Base-by-base conservation (phyloP, 2,888 invertebrate genomes). In the Lasioglossum vierecki region DNA sequence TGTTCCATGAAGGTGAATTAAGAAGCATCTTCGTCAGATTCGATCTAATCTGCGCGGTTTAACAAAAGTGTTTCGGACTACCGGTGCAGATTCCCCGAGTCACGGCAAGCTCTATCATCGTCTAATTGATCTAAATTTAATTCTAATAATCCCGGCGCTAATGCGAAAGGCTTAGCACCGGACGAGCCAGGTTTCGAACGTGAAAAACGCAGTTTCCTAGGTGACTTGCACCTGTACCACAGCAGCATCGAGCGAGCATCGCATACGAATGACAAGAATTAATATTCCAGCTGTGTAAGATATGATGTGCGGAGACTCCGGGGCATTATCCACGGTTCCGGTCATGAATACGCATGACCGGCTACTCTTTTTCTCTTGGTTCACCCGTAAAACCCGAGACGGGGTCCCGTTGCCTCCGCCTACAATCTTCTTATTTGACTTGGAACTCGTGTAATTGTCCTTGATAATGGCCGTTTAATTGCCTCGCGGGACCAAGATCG, bases 241-340 rank as follows among this genome's bases (percentile, higher is more conserved):
- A 75, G 76, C 82, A 77, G 80, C 87, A 85, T 79, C 83, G 87
- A 86, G 73, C 84, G 63, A 79, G 78, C 82, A 87, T 85, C 79
- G 92, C 91, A 93, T 92, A 91, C 91, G 89, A 92, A 93, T 91
- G 89, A 91, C 90, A 91, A 78, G 86, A 92, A 92, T 93, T 93
- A 92, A 92, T 93, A 93, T 93, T 92, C 91, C 87, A 89, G 90
- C 88, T 91, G 87, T 90, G 93, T 92, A 92, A 92, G 90, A 91
- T 92, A 92, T 82, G 90, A 88, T 85, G 90, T 84, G 87, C 76
- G 73, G 81, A 83, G 89, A 86, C 87, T 82, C 77, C 79, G 82
- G 81, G 80, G 86, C 84, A 89, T 91, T 91, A 91, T 88, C 88
- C 84, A 86, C 85, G 89, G 80, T 91, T 84, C 88, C 87, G 90